Conservation (phyloP, 2,888 invertebrate genomes). For the Ametastegia equiseti region DNA sequence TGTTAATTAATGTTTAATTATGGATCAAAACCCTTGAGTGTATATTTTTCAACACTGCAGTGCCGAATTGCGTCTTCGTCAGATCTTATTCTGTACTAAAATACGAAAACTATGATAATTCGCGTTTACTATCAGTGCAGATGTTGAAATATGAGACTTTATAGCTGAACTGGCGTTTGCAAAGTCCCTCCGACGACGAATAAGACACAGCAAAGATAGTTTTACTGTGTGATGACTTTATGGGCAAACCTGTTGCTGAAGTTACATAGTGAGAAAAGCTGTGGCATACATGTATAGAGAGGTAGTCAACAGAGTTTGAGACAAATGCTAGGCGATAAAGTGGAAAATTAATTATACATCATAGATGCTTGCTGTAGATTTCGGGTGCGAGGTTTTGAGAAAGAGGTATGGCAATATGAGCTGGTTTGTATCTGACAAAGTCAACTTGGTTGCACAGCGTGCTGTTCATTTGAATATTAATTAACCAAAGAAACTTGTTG, state of each 20-base stretch:
- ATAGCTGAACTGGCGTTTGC: not conserved
- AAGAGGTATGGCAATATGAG: not conserved
- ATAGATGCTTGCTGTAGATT: not conserved
- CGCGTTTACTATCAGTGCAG: not conserved
- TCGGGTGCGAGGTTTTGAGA: not conserved
- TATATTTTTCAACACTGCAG: not conserved
- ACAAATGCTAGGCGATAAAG: constrained; percentile 31
- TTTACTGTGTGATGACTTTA: not conserved
- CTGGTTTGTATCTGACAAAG: constrained; percentile 12
- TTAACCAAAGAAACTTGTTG: constrained; percentile 32
- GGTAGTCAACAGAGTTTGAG: constrained; percentile 31
- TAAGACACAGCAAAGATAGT: not conserved
- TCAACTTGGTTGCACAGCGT: constrained; percentile 27
- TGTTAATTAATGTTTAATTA: not conserved
- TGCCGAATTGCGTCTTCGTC: not conserved
- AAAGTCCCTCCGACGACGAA: not conserved
- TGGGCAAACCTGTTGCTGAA: constrained; percentile 7
- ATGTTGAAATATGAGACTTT: not conserved
- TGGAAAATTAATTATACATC: constrained; percentile 45
- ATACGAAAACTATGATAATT: not conserved
- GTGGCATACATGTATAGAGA: no score
- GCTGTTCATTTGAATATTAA: constrained; percentile 37
- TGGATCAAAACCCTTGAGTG: not conserved
- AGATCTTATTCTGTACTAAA: not conserved
- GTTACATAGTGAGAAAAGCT: not conserved